Percentiles rank a stretch among this genome's conserved stretches.
Conservation (phyloP, 2,113 vertebrate species). For the Percina caprodes region DNA sequence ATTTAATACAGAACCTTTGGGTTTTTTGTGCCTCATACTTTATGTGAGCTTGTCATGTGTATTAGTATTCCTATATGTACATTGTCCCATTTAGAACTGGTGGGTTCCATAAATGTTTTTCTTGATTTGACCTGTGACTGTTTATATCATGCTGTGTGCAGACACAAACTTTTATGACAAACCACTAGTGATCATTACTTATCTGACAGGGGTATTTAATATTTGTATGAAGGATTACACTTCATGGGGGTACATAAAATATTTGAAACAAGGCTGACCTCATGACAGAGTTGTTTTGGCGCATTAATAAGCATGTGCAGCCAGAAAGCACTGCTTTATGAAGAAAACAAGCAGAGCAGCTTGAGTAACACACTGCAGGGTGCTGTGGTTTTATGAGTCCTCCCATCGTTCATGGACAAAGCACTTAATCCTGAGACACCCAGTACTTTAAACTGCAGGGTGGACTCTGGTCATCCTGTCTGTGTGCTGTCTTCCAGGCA, state of each 20-base stretch:
- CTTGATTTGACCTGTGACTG: slow-evolving; percentile 23
- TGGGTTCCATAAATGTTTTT: slow-evolving; percentile 11
- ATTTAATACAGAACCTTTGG: slow-evolving; percentile 20
- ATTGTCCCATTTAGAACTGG: neutral
- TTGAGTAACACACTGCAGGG: slow-evolving; percentile 44
- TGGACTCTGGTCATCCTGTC: slow-evolving; percentile 55
- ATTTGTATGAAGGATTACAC: slow-evolving; percentile 23
- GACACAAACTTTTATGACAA: slow-evolving; percentile 15
- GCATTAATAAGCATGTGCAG: slow-evolving; percentile 35
- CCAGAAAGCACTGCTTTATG: slow-evolving; percentile 36
- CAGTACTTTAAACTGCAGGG: slow-evolving; percentile 55
- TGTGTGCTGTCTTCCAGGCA: slow-evolving; percentile 52
- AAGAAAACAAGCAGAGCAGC: slow-evolving; percentile 35
- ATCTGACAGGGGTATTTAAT: slow-evolving; percentile 4
- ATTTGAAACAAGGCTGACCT: slow-evolving; percentile 32
- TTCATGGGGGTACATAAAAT: slow-evolving; percentile 10
- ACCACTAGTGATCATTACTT: neutral
- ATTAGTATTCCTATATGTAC: slow-evolving; percentile 32
- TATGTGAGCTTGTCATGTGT: slow-evolving; percentile 31
- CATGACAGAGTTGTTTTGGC: slow-evolving; percentile 26
- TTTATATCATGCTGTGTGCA: slow-evolving; percentile 25
- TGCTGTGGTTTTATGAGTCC: slow-evolving; percentile 59
- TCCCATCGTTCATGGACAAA: slow-evolving; percentile 46
- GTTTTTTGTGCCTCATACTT: slow-evolving; percentile 21
- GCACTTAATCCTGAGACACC: slow-evolving; percentile 51